Conservation (phyloP, 2,113 vertebrate genomes). For the Nansenia antarctica region DNA sequence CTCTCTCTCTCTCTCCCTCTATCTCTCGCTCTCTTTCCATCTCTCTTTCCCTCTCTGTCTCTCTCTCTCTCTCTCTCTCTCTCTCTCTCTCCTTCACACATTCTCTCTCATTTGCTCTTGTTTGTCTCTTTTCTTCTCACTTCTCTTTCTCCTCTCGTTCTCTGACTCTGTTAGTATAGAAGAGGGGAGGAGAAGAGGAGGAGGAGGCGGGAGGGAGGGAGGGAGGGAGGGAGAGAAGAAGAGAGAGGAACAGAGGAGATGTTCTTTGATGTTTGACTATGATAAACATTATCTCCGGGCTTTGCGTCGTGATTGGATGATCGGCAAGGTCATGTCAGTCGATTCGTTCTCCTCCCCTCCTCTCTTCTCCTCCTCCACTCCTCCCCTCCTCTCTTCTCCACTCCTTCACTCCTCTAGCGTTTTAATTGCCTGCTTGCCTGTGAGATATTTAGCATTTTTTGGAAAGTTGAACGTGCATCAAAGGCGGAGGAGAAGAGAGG, state of each 20-base stretch:
- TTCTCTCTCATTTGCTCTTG: not conserved
- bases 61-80: not conserved
- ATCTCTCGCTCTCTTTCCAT: not conserved
- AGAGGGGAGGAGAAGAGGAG: not conserved
- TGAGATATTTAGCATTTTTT: constrained; percentile 37
- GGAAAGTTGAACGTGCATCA: constrained; percentile 42
- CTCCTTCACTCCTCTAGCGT: constrained; percentile 24
- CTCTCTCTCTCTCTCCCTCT: not conserved
- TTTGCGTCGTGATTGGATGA: constrained; percentile 37
- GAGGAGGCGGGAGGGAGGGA: not conserved
- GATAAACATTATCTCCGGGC: constrained; percentile 46
- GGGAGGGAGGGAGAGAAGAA: not conserved
- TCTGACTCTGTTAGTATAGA: not conserved
- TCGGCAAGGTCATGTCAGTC: constrained; percentile 32
- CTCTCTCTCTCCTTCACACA: not conserved
- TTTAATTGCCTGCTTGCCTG: constrained; percentile 40
- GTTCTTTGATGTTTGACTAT: constrained; percentile 49
- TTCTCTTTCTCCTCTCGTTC: not conserved
- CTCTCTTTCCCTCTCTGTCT: too few relatives aligned
- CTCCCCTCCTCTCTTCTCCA: constrained; percentile 15
- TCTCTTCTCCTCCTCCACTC: not conserved
- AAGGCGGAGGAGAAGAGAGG: constrained; percentile 26
- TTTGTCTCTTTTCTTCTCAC: not conserved
- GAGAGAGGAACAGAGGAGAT: not conserved
- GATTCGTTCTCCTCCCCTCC: constrained; percentile 8